Evolutionary conservation across 2,888 invertebrate species (phyloP).

Genomic region (Sinodicranocentrus sp.): DNA sequence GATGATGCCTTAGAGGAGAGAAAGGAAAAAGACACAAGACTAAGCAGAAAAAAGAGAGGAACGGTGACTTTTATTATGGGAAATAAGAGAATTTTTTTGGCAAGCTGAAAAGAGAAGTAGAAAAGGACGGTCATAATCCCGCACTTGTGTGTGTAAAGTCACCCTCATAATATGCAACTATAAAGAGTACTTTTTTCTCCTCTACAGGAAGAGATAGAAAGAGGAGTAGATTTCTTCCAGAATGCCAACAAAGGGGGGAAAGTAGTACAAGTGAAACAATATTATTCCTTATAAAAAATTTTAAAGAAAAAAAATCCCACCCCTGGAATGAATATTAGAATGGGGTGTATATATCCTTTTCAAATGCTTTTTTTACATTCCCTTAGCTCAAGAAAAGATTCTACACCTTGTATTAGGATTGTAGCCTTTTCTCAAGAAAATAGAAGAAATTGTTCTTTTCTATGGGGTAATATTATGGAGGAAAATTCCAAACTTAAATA

Average conservation of each 20-base stretch:
- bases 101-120: slow-evolving; percentile 36
- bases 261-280: not conserved
- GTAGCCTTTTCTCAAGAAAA: too few relatives aligned
- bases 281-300: slow-evolving; percentile 5
- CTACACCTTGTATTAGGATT: not conserved
- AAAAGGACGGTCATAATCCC: not conserved
- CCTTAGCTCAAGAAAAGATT: not conserved
- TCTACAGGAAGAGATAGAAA: too few relatives aligned
- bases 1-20: slow-evolving; percentile 23
- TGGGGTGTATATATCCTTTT: too few relatives aligned
- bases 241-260: not conserved
- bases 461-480: not conserved
- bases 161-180: not conserved
- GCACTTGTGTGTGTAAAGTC: slow-evolving; percentile 12
- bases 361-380: too few relatives aligned
- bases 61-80: slow-evolving; percentile 59
- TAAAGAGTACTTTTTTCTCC: not conserved
- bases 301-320: too few relatives aligned
- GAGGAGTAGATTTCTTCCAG: not conserved
- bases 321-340: too few relatives aligned
- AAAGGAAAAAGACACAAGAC: slow-evolving; percentile 18
- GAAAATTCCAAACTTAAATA: slow-evolving; percentile 16
- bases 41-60: slow-evolving; percentile 1
- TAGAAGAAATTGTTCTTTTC: too few relatives aligned
- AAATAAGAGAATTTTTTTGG: slow-evolving; percentile 53